Evolutionary conservation across 2,888 invertebrate genomes (phyloP), one percentile per base, ranked within the genome.

Genomic region (Galerucella pusilla): DNA sequence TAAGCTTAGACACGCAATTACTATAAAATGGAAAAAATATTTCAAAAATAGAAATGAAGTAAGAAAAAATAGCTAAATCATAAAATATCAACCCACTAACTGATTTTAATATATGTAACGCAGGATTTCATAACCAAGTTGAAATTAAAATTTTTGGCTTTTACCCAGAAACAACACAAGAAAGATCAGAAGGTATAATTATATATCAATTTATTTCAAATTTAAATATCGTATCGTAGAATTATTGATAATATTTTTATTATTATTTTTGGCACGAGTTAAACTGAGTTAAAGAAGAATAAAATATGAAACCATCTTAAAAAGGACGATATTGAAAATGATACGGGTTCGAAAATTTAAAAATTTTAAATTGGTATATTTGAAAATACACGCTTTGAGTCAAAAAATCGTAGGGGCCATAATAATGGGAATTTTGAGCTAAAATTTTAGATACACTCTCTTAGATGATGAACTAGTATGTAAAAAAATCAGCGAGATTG

Each of bases 141-240:
- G 35, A 12, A 28, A 61, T 11, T 25, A 61, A 28, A 61, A 61
- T 28, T 20, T 42, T 14, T 61, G 61, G 61, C 61, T n/a, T 14
- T 61, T 61, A 25, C 11, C 61, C 61, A 61, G 12, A 61, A 35
- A 61, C 9, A 61, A 61, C 28, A 35, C 12, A 28, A 14, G 4
- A 25, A 59, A 25, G 61, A 61, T 61, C 61, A 61, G 2, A 28
- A 12, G 61, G 61, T 61, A 61, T 61, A 61, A 61, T 61, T 61
- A 61, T 25, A 61, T 35, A 61, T 14, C 35, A 35, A 61, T 61
- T 61, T 61, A 61, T 61, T 61, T 61, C 4, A 25, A 61, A 61
- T 61, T 28, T 25, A 61, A 12, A 28, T 35, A 61, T 28, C 35
- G 54, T 54, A 54, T 54, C 54, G 7, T 16, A 54, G n/a, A 5